Evolutionary conservation across 2,797 vertebrate species (phyloP).

Genomic region (Onychomys arenicola): DNA sequence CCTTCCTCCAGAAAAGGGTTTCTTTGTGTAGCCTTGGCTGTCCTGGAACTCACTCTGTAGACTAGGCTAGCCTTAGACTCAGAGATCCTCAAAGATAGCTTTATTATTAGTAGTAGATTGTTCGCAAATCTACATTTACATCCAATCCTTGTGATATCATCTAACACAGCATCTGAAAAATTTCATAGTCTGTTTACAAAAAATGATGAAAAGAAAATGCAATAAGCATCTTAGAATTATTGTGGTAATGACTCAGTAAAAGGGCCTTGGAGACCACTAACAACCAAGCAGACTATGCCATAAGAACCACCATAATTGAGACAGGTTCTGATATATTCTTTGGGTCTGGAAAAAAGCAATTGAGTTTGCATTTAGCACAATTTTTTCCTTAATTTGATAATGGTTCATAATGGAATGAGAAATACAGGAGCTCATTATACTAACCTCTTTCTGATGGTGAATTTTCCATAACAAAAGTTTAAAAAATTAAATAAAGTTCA

Average conservation of each 20-base stretch:
- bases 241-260: not conserved
- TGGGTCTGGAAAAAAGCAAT: not conserved
- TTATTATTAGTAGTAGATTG: slow-evolving; percentile 26
- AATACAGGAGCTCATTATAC: not conserved
- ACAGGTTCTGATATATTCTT: not conserved
- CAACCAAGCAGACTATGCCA: not conserved
- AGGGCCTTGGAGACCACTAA: not conserved
- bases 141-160: not conserved
- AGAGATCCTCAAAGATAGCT: not conserved
- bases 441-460: slow-evolving; percentile 37
- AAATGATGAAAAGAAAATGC: not conserved
- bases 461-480: slow-evolving; percentile 26
- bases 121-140: not conserved
- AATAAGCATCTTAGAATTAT: not conserved
- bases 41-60: not conserved
- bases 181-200: not conserved
- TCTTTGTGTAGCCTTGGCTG: not conserved
- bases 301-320: not conserved
- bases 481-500: slow-evolving; percentile 4
- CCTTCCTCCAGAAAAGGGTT: not conserved
- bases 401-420: not conserved
- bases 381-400: slow-evolving; percentile 44
- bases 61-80: not conserved
- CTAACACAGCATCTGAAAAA: not conserved
- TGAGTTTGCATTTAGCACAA: slow-evolving; percentile 1